phyloP scores from a whole-genome alignment of 2,888 invertebrate species.

The Melanostoma mellinum region DNA sequence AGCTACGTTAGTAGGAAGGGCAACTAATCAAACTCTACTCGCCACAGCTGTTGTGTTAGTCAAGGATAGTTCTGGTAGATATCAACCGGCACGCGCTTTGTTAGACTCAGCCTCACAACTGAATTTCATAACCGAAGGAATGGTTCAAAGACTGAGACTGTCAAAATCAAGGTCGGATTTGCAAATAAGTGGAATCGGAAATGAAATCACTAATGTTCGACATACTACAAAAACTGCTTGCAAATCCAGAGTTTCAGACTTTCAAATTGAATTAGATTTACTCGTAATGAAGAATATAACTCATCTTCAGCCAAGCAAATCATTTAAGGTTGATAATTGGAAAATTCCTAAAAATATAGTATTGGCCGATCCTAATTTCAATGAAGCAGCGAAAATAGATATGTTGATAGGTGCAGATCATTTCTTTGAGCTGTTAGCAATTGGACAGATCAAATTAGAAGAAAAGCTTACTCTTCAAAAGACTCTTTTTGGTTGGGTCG shows the following conservation, averaged over 20 bases:
- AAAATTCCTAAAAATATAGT: slow-evolving; percentile 56
- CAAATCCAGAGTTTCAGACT: neutral
- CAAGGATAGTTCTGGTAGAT: neutral
- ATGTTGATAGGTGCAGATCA: slow-evolving; percentile 66
- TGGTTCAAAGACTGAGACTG: slow-evolving; percentile 12
- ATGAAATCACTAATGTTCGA: slow-evolving; percentile 12
- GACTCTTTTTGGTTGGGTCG: slow-evolving; percentile 70
- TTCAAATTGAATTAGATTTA: neutral
- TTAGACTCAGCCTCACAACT: slow-evolving; percentile 41
- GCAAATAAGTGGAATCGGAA: slow-evolving; percentile 11
- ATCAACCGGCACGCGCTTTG: neutral
- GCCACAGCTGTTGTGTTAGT: slow-evolving; percentile 12
- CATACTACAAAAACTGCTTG: slow-evolving; percentile 3
- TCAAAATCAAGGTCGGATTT: neutral
- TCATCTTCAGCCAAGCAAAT: too few relatives aligned
- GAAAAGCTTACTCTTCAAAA: slow-evolving; percentile 63
- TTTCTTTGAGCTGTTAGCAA: slow-evolving; percentile 51
- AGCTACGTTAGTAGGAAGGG: neutral
- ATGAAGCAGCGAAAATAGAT: slow-evolving; percentile 58
- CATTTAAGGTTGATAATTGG: slow-evolving; percentile 52
- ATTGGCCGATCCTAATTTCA: slow-evolving; percentile 65
- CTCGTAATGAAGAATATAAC: neutral
- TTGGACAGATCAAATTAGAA: slow-evolving; percentile 68
- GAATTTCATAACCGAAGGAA: slow-evolving; percentile 38
- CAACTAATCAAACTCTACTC: neutral